These are phyloP conservation scores for Patiria pectinifera DNA, from an alignment of 53 echinoderm and acorn worm genomes.

Conservation along the genomic window DNA sequence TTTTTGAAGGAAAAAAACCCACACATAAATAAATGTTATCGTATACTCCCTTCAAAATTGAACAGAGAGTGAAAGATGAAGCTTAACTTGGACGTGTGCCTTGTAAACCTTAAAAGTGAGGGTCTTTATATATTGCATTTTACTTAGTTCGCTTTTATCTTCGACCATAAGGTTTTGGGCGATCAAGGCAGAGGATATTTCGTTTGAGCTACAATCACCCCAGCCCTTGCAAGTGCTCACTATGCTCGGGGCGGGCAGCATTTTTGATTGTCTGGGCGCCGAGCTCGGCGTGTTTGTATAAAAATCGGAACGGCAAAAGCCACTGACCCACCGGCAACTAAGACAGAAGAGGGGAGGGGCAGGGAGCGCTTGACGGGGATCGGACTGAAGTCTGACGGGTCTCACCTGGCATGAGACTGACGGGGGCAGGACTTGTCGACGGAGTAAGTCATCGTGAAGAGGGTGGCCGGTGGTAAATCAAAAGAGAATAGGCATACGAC, in stretches of 20 bases:
- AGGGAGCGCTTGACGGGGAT: neutral
- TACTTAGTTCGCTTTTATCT: neutral
- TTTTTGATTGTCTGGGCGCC: constrained; percentile 34
- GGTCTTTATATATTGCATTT: no score
- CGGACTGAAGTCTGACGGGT: constrained; percentile 18
- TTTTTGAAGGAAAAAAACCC: no score
- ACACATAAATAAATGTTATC: no score
- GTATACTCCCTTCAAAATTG: no score
- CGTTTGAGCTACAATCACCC: neutral
- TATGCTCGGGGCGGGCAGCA: constrained; percentile 8
- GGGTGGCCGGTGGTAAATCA: neutral
- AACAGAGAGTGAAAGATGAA: no score
- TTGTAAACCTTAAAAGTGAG: no score
- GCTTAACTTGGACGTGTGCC: no score
- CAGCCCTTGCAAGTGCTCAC: neutral
- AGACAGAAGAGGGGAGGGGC: neutral
- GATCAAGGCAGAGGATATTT: neutral
- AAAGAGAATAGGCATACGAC: no score
- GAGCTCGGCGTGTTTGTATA: constrained; percentile 25
- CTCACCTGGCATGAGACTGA: constrained; percentile 30
- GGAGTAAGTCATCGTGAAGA: neutral
- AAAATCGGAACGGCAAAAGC: constrained; percentile 37
- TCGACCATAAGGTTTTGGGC: neutral
- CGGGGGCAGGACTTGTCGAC: constrained; percentile 6
- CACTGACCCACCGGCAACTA: constrained; percentile 7